A percentile compares a stretch with the other conserved stretches of the same genome.
Conservation (phyloP, 2,113 vertebrate genomes). For the Thoracochromis brauschi region DNA sequence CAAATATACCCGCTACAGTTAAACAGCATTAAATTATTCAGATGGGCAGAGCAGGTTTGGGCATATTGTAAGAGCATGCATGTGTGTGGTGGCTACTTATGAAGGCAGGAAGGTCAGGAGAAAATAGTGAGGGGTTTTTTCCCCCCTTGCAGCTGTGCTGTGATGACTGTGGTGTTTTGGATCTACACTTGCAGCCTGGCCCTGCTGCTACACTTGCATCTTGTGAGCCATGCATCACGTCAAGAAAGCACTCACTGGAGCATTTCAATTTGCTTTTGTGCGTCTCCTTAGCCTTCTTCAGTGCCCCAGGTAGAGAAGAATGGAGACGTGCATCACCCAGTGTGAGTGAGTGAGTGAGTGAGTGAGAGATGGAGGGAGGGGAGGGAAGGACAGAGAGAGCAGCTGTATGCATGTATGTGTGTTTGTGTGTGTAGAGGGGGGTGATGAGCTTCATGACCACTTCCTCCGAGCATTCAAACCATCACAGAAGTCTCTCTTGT, state of each 20-base stretch:
- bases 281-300: slow-evolving; percentile 46
- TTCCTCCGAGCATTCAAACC: slow-evolving; percentile 47
- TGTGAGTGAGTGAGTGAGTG: slow-evolving; percentile 38
- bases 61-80: not conserved
- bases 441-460: slow-evolving; percentile 43
- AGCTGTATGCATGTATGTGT: not conserved
- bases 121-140: not conserved
- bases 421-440: not conserved
- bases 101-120: not conserved
- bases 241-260: slow-evolving; percentile 70
- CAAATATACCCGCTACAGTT: not conserved
- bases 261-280: slow-evolving; percentile 75
- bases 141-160: not conserved
- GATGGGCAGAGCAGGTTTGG: not conserved
- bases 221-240: slow-evolving; percentile 66
- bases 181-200: not conserved
- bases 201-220: slow-evolving; percentile 14
- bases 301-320: slow-evolving; percentile 66
- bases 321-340: slow-evolving; percentile 52
- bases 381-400: not conserved
- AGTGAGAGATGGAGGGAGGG: not conserved
- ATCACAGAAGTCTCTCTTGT: slow-evolving; percentile 38
- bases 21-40: not conserved
- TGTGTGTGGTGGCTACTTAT: not conserved
- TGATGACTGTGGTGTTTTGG: slow-evolving; percentile 13